Evolutionary conservation across 2,797 vertebrate species (phyloP).

Genomic region (Takifugu rubripes): DNA sequence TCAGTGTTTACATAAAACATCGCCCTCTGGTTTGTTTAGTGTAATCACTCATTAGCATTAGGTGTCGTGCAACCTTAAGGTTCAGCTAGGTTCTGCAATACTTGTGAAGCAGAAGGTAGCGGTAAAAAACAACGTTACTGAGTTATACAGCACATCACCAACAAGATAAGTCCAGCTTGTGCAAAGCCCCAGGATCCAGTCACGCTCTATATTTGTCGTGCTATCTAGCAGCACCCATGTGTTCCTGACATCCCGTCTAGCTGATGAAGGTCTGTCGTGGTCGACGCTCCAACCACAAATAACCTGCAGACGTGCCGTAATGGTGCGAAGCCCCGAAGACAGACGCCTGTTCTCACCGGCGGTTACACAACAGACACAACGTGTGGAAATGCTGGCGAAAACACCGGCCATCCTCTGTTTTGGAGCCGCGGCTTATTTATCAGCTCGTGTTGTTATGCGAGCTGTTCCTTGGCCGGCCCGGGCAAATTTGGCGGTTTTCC

Average conservation of each 20-base stretch:
- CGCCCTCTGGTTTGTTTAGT: conserved; percentile 29
- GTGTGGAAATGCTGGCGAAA: conserved; percentile 35
- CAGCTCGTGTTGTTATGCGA: conserved; percentile 6
- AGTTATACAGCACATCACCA: too few species aligned
- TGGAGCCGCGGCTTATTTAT: conserved; percentile 6
- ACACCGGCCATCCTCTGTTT: conserved; percentile 21
- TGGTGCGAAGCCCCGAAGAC: conserved; percentile 6
- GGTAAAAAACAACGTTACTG: too few species aligned
- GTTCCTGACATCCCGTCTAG: too few species aligned
- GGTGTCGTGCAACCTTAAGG: too few species aligned
- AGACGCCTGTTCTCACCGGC: conserved; percentile 22
- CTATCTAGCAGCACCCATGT: too few species aligned
- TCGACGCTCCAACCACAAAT: conserved; percentile 8
- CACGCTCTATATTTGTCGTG: too few species aligned
- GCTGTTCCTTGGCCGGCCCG: not conserved
- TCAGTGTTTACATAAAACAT: conserved; percentile 20
- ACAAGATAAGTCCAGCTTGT: too few species aligned
- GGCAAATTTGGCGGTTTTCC: conserved; percentile 13
- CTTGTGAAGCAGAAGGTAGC: too few species aligned
- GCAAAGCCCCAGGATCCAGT: too few species aligned
- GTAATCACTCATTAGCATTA: too few species aligned
- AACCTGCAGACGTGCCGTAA: conserved; percentile 20
- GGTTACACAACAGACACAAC: conserved; percentile 45
- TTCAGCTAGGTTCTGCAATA: too few species aligned
- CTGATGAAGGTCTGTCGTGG: too few species aligned